Evolutionary conservation across 2,888 invertebrate genomes (phyloP).

Genomic region (Drosophila nigritarsus): DNA sequence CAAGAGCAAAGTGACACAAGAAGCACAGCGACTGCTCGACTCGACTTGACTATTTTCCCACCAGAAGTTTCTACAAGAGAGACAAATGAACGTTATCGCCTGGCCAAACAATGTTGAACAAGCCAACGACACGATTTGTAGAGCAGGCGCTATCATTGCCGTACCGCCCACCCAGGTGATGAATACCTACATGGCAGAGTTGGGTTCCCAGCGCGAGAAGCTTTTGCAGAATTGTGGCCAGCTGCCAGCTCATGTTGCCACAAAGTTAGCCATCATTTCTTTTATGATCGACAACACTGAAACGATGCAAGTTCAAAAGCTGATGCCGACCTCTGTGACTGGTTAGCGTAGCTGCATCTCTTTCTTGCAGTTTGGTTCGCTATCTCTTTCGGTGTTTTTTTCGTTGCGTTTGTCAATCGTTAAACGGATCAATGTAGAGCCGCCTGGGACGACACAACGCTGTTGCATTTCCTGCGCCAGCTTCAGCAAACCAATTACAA

Average conservation of each 20-base stretch:
- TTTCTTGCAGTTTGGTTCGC: neutral
- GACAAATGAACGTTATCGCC: conserved; percentile 29
- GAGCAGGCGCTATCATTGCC: conserved; percentile 64
- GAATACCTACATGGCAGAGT: neutral
- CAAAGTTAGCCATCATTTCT: conserved; percentile 65
- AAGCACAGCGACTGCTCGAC: conserved; percentile 30
- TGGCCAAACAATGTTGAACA: conserved; percentile 68
- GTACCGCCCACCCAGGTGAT: conserved; percentile 62
- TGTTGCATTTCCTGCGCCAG: conserved; percentile 74
- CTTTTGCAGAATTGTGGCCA: conserved; percentile 3
- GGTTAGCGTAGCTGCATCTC: conserved; percentile 5
- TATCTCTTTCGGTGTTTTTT: conserved; percentile 10
- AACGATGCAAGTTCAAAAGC: conserved; percentile 63
- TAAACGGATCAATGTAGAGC: conserved; percentile 80
- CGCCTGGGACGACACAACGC: conserved; percentile 53
- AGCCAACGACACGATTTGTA: conserved; percentile 50
- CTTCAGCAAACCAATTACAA: conserved; percentile 77
- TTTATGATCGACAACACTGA: conserved; percentile 73
- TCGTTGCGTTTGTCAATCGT: conserved; percentile 72
- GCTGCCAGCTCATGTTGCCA: conserved; percentile 30
- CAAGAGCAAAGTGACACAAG: conserved; percentile 15
- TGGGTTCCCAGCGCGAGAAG: neutral
- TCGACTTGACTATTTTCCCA: conserved; percentile 40
- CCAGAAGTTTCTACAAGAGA: conserved; percentile 10
- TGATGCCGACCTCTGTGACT: conserved; percentile 38